These are phyloP conservation scores for Hyperoodon ampullatus DNA, from an alignment of 2,113 vertebrate genomes.

Conservation along the genomic window DNA sequence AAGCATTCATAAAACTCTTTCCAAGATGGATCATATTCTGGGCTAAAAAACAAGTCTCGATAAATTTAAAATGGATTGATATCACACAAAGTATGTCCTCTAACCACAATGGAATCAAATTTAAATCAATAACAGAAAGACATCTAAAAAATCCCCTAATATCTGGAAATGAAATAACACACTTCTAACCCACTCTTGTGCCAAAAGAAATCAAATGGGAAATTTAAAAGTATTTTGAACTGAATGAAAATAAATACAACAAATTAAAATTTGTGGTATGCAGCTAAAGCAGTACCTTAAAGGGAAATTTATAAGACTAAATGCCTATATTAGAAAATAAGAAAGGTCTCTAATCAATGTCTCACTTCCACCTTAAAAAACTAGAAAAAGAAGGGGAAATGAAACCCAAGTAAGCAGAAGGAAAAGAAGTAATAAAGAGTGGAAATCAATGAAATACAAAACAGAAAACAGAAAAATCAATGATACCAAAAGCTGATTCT, in stretches of 20 bases:
- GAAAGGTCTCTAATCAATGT: neutral
- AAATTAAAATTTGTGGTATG: neutral
- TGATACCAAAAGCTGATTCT: neutral
- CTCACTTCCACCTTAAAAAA: neutral
- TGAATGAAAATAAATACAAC: constrained; percentile 37
- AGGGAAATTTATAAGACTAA: constrained; percentile 13
- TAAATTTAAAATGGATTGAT: constrained; percentile 19
- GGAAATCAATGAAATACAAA: constrained; percentile 14
- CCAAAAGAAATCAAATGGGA: neutral
- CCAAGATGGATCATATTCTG: neutral
- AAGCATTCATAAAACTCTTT: neutral
- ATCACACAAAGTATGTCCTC: neutral
- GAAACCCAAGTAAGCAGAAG: constrained; percentile 1
- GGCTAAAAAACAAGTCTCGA: neutral
- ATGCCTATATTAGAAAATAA: neutral
- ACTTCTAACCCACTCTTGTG: neutral
- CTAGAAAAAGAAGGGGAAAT: neutral
- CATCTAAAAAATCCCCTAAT: neutral
- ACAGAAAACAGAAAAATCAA: neutral
- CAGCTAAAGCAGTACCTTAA: neutral
- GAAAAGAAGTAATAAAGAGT: constrained; percentile 12
- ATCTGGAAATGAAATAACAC: constrained; percentile 8
- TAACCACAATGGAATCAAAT: neutral
- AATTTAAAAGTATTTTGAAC: constrained; percentile 32
- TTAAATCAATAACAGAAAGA: constrained; percentile 27